Conservation (phyloP, 1,140 invertebrate genomes). For the Chrysoperla carnea region DNA sequence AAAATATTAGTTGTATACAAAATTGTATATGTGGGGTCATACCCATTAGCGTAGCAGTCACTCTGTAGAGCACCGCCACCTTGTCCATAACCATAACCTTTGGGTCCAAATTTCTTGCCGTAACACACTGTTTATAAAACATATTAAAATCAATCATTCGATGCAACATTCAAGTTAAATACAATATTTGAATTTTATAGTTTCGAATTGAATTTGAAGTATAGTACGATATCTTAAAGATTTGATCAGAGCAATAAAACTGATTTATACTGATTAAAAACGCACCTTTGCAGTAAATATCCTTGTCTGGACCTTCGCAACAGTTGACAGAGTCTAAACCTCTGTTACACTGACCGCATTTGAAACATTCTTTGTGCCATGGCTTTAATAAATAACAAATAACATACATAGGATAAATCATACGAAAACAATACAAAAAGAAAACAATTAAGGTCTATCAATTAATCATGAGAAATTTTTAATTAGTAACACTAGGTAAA, state of each 20-base stretch:
- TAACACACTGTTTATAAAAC: conserved; percentile 62
- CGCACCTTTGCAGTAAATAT: conserved; percentile 95
- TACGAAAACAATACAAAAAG: conserved; percentile 4
- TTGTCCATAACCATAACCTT: conserved; percentile 86
- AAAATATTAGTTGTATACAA: too few species aligned
- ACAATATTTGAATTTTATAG: too few species aligned
- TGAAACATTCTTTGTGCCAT: conserved; percentile 92
- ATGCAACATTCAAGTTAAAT: conserved; percentile 2
- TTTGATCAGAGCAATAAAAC: background rate
- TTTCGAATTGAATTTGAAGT: too few species aligned
- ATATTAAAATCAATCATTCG: conserved; percentile 1
- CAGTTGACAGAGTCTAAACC: conserved; percentile 90
- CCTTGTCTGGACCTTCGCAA: conserved; percentile 87
- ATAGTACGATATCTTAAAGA: conserved; percentile 2
- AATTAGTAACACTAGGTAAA: conserved; percentile 3
- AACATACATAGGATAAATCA: conserved; percentile 1
- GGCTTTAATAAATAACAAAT: conserved; percentile 24
- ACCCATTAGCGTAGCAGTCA: conserved; percentile 60
- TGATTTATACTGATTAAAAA: conserved; percentile 2
- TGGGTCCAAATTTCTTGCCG: conserved; percentile 83
- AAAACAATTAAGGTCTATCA: background rate
- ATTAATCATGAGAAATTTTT: background rate
- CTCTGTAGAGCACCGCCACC: conserved; percentile 79
- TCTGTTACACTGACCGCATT: conserved; percentile 84
- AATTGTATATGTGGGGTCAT: conserved; percentile 18